Percentiles rank a stretch among this genome's conserved stretches.
phyloP scores from a whole-genome alignment of 2,113 vertebrate species.

The Sterna hirundo region DNA sequence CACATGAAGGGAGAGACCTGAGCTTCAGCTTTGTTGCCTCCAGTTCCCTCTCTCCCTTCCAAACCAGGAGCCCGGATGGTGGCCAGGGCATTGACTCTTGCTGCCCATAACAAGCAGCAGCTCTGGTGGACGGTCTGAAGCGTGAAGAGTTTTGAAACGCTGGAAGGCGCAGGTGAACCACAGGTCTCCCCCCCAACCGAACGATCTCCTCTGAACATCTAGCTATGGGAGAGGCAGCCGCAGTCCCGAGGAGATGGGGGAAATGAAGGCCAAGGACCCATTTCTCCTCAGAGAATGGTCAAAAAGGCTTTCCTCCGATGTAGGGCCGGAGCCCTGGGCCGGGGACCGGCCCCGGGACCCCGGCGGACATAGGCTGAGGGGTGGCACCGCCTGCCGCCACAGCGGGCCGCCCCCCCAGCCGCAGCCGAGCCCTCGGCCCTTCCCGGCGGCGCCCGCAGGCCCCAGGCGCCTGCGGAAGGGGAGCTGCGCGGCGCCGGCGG shows the following conservation, averaged over 20 bases:
- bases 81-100: neutral
- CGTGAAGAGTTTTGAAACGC: neutral
- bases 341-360: neutral
- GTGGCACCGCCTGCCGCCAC: too few relatives aligned
- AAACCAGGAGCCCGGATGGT: neutral
- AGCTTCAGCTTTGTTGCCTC: neutral
- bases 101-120: neutral
- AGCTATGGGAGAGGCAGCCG: neutral
- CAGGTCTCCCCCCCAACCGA: neutral
- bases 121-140: neutral
- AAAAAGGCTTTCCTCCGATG: rapidly evolving
- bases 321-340: too few relatives aligned
- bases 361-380: neutral
- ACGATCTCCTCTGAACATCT: neutral
- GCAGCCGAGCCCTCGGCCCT: too few relatives aligned
- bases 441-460: neutral
- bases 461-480: neutral
- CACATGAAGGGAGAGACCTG: neutral
- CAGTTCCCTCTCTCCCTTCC: neutral
- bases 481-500: too few relatives aligned
- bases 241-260: neutral
- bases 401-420: too few relatives aligned
- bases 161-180: neutral
- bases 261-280: neutral
- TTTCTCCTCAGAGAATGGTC: rapidly evolving